Base-by-base conservation (phyloP, 2,797 vertebrate genomes). In the Channallabes apus region DNA sequence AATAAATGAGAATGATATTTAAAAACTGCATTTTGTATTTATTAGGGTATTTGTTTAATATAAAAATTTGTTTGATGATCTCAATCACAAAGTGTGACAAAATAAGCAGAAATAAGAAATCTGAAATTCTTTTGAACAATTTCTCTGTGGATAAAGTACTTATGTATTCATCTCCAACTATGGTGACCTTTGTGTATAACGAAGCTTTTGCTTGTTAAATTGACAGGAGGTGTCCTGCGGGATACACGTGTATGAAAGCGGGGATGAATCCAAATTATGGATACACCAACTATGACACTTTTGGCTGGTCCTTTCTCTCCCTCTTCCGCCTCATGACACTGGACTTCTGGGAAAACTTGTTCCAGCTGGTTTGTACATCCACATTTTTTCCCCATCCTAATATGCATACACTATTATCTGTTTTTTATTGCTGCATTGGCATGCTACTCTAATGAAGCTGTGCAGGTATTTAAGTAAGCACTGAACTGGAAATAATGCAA, bases 291-390 rank as follows among this genome's bases (percentile, higher is more conserved):
- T 99, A 97, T 0, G 98, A 99, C 91, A 94, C 91, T 17, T 99
- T 99, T 77, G 96, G 95, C 68, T 99, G 97, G 97, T 97, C 97
- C 2, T 99, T 97, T 89, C 95, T 99, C 69, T 86, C 98, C 24
- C 96, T 98, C 59, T 98, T 99, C 91, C 95, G 98, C 86, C 96
- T 99, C 81, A 98, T 99, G 97, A 99, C 98, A 0, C 97, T 97
- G 90, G 98, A 99, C 92, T 99, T 90, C 87, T 99, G 98, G 98
- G 98, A 99, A 90, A 98, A 99, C 89, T 95, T 99, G 72, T 98
- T 98, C 91, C 96, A 97, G n/a, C 91, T 98, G 95, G 97, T 98
- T 91, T 84, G 88, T 89, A 80, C n/a, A 73, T 35, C 35, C 71
- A 78, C 22, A 32, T 11, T 35, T 35, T 58, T 62, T 11, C 22